Evolutionary conservation across 2,888 invertebrate species (phyloP).

Genomic region (Norana najaformis): DNA sequence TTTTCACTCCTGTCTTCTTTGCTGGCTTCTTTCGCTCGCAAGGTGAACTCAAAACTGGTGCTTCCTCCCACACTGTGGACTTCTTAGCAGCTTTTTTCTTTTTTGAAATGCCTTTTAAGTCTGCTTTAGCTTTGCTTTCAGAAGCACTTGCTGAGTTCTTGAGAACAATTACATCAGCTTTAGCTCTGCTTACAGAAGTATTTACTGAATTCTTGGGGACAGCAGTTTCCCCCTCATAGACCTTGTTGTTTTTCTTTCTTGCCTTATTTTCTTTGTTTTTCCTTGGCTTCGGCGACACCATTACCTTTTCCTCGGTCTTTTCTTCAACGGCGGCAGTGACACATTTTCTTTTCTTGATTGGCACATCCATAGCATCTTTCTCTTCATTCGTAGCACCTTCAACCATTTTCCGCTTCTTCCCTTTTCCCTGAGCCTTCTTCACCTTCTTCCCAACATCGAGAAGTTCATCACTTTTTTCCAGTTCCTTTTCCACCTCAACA

Average conservation of each 20-base stretch:
- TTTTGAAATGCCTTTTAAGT: background rate
- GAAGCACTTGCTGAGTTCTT: background rate
- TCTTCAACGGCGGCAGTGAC: background rate
- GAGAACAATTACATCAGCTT: background rate
- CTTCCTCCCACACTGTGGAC: background rate
- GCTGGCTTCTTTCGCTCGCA: conserved; percentile 25
- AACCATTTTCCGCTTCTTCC: conserved; percentile 7
- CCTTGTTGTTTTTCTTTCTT: background rate
- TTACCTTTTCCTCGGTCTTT: background rate
- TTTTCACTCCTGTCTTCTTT: background rate
- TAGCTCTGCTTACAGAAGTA: background rate
- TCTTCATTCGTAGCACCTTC: background rate
- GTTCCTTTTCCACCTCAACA: background rate
- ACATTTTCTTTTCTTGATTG: background rate
- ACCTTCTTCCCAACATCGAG: background rate
- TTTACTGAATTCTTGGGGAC: background rate
- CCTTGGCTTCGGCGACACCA: background rate
- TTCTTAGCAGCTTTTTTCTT: background rate
- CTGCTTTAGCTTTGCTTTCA: background rate
- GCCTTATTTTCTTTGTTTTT: background rate
- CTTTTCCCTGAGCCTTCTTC: background rate
- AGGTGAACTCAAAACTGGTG: background rate
- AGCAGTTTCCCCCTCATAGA: background rate
- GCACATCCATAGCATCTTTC: background rate
- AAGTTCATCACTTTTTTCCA: background rate